Base-by-base conservation (phyloP, 2,888 invertebrate species). In the Phania funesta region DNA sequence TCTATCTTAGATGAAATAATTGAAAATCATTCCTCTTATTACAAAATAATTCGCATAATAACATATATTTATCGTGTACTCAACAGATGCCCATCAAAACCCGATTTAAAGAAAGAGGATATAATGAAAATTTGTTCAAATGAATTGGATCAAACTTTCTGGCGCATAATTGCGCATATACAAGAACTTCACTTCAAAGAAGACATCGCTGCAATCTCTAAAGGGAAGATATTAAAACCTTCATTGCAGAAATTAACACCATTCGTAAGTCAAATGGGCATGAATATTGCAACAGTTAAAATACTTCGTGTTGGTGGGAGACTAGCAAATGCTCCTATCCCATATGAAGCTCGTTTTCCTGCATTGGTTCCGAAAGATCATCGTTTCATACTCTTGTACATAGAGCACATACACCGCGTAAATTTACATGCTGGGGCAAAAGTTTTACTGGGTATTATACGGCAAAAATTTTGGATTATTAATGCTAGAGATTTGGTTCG, bases 281-380 rank as follows among this genome's bases (percentile, higher is more conserved):
- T 35, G 2, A 6, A 18, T 22, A 38, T 2, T 2, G 13, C 11
- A 1, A 13, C 38, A 6, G 11, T 58, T 3, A 38, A 11, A 3
- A 38, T 44, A 2, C 74, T 87, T 29, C 83, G 87, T 74, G 87
- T 87, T 60, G 87, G 87, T 35, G 87, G 87, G 9, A 35, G 73
- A 16, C 22, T 64, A 52, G 24, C 62, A 3, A 73, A 73, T 3
- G n/a, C n/a, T n/a, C n/a, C n/a, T n/a, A n/a, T n/a, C n/a, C n/a
- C n/a, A n/a, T n/a, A n/a, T n/a, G n/a, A 85, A 22, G 77, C 84
- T 41, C 85, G 84, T 54, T 86, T 86, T 84, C 87, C 86, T 2
- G 84, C 86, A 2, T 56, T 87, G 16, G 41, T 88, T 26, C 86
- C 86, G 7, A 83, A 85, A 67, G 50, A 80, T 22, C 73, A 83